phyloP scores from a whole-genome alignment of 2,888 invertebrate species.

The Prionchulus punctatus region DNA sequence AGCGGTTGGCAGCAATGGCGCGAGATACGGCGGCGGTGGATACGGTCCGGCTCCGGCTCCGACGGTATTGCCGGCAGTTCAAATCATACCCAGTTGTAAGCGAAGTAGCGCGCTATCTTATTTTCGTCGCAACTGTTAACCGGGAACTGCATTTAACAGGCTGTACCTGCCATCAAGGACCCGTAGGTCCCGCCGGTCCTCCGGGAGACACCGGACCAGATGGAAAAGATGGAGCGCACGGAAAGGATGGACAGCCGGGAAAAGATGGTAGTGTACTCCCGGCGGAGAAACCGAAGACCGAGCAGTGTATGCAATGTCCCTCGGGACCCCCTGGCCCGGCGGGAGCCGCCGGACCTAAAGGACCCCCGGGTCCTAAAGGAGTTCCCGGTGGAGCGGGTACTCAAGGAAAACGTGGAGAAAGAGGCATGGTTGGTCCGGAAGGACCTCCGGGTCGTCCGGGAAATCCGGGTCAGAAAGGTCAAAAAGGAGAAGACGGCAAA shows the following conservation, averaged over 20 bases:
- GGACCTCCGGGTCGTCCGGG: too few relatives aligned
- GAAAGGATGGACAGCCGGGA: background rate
- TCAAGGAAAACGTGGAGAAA: too few relatives aligned
- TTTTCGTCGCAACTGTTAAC: too few relatives aligned
- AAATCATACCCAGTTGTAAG: too few relatives aligned
- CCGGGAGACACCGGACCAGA: constrained; percentile 10
- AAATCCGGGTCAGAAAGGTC: too few relatives aligned
- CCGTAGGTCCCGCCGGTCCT: constrained; percentile 8
- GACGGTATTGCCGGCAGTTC: too few relatives aligned
- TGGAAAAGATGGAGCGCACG: background rate
- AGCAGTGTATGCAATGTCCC: background rate
- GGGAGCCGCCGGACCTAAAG: constrained; percentile 3
- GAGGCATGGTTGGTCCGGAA: too few relatives aligned
- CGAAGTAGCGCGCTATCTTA: too few relatives aligned
- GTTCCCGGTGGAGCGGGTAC: too few relatives aligned
- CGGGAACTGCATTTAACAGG: too few relatives aligned
- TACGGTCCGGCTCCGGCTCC: too few relatives aligned
- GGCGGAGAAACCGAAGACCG: background rate
- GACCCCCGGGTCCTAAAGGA: background rate
- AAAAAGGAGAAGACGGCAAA: too few relatives aligned
- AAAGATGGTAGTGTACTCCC: constrained; percentile 1
- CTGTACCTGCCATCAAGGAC: background rate
- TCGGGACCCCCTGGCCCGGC: background rate
- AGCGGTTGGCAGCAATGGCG: constrained; percentile 13
- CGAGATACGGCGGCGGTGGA: constrained; percentile 4